phyloP scores from a whole-genome alignment of 1,140 invertebrate species.

The Drosophila saltans region DNA sequence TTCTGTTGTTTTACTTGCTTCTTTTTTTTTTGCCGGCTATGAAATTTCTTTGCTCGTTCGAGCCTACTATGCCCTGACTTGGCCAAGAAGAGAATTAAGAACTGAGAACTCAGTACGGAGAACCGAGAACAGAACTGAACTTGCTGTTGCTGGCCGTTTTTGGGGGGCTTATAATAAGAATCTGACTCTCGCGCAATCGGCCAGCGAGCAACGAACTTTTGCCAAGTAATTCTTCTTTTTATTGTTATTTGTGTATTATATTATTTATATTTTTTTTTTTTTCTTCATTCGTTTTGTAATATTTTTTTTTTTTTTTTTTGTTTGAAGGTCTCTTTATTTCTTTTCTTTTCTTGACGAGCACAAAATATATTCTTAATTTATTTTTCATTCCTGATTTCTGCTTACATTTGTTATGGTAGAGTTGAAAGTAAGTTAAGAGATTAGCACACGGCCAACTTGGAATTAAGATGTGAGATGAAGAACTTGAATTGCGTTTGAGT shows the following conservation, averaged over 20 bases:
- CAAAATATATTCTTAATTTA: slow-evolving; percentile 17
- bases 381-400: slow-evolving; percentile 40
- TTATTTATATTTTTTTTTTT: slow-evolving; percentile 31
- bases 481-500: slow-evolving; percentile 4
- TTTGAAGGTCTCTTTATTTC: slow-evolving; percentile 34
- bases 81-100: slow-evolving; percentile 50
- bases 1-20: slow-evolving; percentile 4
- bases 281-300: slow-evolving; percentile 19
- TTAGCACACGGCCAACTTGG: slow-evolving; percentile 48
- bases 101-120: neutral
- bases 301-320: slow-evolving; percentile 47
- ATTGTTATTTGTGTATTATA: slow-evolving; percentile 22
- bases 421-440: slow-evolving; percentile 48
- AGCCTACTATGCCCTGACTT: slow-evolving; percentile 35
- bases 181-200: slow-evolving; percentile 6
- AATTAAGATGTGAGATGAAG: slow-evolving; percentile 10
- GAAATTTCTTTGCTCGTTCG: slow-evolving; percentile 55
- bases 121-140: neutral
- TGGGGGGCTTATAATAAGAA: slow-evolving; percentile 22
- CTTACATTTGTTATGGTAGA: slow-evolving; percentile 60
- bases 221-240: slow-evolving; percentile 49
- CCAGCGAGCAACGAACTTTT: slow-evolving; percentile 73
- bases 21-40: slow-evolving; percentile 61
- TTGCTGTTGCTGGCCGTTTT: slow-evolving; percentile 15
- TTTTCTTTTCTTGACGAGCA: slow-evolving; percentile 17